Percentiles rank a stretch among this genome's conserved stretches.
Evolutionary conservation across 2,113 vertebrate species (phyloP).

Genomic region (Albula goreensis): DNA sequence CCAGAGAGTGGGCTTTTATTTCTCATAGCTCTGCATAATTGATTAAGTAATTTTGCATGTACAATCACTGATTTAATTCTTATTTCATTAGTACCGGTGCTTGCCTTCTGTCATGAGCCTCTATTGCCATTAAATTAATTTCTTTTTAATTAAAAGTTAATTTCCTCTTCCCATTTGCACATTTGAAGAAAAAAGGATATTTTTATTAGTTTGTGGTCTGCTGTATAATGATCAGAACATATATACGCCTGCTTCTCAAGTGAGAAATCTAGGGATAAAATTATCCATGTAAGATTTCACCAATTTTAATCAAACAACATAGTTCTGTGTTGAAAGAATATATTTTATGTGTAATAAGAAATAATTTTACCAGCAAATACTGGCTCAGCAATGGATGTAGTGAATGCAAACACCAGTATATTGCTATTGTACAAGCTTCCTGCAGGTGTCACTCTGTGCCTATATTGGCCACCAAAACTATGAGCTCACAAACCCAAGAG

Average conservation of each 20-base stretch:
- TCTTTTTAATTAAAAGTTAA: background rate
- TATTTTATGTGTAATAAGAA: too few species aligned
- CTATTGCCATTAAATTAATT: background rate
- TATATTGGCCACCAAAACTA: background rate
- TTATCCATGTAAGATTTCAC: background rate
- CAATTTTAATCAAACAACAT: background rate
- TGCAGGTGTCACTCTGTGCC: constrained; percentile 55
- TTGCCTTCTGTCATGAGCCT: background rate
- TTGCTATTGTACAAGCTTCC: constrained; percentile 44
- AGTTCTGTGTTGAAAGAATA: too few species aligned
- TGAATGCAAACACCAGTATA: background rate
- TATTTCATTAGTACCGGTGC: background rate
- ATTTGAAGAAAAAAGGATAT: background rate
- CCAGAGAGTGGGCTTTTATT: background rate
- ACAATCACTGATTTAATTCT: background rate
- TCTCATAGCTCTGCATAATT: background rate
- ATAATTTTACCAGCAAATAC: too few species aligned
- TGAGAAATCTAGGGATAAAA: background rate
- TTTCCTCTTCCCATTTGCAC: background rate
- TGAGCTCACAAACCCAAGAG: background rate
- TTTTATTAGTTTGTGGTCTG: background rate
- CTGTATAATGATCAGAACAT: background rate
- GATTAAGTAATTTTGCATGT: background rate
- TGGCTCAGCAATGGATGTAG: background rate
- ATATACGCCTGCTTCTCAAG: background rate